phyloP scores from a whole-genome alignment of 2,888 invertebrate genomes.

The Pediacus dermestoides region DNA sequence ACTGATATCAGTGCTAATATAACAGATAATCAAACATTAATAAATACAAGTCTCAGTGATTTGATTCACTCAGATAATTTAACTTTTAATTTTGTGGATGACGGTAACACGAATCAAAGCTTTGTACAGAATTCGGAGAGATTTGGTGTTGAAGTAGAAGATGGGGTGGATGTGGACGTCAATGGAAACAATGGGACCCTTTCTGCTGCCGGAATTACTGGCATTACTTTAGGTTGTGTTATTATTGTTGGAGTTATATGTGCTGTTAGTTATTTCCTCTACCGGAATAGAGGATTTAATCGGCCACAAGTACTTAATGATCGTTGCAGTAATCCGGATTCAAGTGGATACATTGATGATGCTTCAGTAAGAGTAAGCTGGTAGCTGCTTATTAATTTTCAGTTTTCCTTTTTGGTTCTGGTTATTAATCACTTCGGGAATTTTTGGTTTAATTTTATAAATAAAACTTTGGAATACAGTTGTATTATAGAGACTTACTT shows the following conservation, averaged over 20 bases:
- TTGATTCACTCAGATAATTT: conserved; percentile 38
- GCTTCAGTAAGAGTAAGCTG: conserved; percentile 76
- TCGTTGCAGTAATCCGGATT: conserved; percentile 80
- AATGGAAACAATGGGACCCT: conserved; percentile 32
- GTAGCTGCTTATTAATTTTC: conserved; percentile 32
- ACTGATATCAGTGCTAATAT: conserved; percentile 28
- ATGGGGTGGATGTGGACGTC: conserved; percentile 23
- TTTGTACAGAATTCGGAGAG: conserved; percentile 30
- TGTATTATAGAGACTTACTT: no score
- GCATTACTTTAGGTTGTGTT: conserved; percentile 66
- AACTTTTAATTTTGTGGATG: conserved; percentile 34
- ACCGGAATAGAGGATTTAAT: conserved; percentile 70
- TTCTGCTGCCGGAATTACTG: conserved; percentile 56
- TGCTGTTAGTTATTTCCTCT: conserved; percentile 65
- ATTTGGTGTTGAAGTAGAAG: conserved; percentile 23
- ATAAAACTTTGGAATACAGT: conserved; percentile 8
- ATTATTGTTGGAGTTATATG: conserved; percentile 62
- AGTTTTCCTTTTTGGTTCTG: conserved; percentile 26
- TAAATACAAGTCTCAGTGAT: conserved; percentile 32
- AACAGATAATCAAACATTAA: conserved; percentile 31
- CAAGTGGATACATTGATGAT: conserved; percentile 83
- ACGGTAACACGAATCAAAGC: conserved; percentile 33
- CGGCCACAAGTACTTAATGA: conserved; percentile 80
- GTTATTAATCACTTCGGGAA: no score
- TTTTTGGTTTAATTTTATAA: conserved; percentile 7